Conservation (phyloP, 23 tunicate genomes). For the Pegea sp. region DNA sequence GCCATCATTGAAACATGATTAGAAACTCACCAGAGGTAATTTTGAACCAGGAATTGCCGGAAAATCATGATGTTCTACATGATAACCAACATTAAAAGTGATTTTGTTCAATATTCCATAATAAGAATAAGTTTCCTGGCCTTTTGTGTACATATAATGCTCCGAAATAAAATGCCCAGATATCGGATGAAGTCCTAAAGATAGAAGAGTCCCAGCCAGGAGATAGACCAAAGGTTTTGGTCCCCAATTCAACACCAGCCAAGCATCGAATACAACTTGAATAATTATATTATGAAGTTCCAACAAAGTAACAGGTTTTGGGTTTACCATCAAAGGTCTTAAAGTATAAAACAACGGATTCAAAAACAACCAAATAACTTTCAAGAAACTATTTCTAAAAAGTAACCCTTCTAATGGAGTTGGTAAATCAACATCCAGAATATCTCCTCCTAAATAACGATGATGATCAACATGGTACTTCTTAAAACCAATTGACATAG, state of each 20-base stretch:
- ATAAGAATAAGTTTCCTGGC: conserved; percentile 86
- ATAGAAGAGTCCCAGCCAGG: conserved; percentile 47
- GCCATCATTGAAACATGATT: too few species aligned
- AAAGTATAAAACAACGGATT: conserved; percentile 84
- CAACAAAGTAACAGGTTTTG: conserved; percentile 30
- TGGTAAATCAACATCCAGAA: conserved; percentile 71
- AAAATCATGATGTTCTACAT: conserved; percentile 95
- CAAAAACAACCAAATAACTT: conserved; percentile 66
- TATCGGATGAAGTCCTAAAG: conserved; percentile 82
- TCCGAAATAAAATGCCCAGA: conserved; percentile 94
- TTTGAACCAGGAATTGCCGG: conserved; percentile 83
- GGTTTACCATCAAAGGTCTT: conserved; percentile 72
- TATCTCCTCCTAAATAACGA: conserved; percentile 86
- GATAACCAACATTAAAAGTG: conserved; percentile 97
- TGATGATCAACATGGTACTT: conserved; percentile 93
- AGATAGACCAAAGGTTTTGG: conserved; percentile 62
- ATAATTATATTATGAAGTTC: conserved; percentile 74
- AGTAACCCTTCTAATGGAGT: conserved; percentile 65
- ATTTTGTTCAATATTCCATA: conserved; percentile 68
- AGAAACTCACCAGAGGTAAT: conserved; percentile 37
- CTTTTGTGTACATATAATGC: conserved; percentile 94
- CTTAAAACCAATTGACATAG: conserved; percentile 84
- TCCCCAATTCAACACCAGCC: conserved; percentile 70
- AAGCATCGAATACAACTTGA: conserved; percentile 54
- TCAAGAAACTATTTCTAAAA: conserved; percentile 68